Base-by-base conservation (phyloP, 2,888 invertebrate genomes). In the Drosophila limbata region DNA sequence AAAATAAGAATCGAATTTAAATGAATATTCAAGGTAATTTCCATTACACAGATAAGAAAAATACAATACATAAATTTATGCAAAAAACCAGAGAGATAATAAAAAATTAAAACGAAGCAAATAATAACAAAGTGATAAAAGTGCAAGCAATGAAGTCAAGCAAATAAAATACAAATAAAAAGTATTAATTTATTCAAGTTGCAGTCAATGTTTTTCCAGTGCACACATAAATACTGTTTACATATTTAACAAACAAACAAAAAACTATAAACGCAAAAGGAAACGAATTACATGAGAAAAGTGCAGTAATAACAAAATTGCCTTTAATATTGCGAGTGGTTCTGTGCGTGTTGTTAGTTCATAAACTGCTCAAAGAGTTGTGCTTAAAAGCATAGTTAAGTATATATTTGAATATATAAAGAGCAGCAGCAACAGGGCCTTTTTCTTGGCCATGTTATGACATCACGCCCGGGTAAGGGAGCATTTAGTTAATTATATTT, bases 381-480 rank as follows among this genome's bases (percentile, higher is more conserved):
- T 45, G 25, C 2, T 51, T 19, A 21, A 56, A 21, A 28, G 5
- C 37, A 50, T 17, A 57, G 56, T 35, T n/a, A 21, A 9, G 42
- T n/a, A 39, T 6, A 40, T 25, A 25, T n/a, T 48, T 48, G 40
- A 19, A 33, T 31, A 60, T 15, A 55, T 33, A 52, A 9, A 47
- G 11, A 44, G 17, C 25, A 45, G 15, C 21, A 31, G 42, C 48
- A 57, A 61, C 28, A 39, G 63, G 10, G 28, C 42, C 8, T 28
- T 48, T 33, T 19, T 53, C 35, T 60, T 74, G 76, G 55, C 59
- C 60, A 78, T 55, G 59, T 69, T 79, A 69, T 78, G 75, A 73
- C 50, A 78, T n/a, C n/a, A n/a, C n/a, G 40, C 13, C 19, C 19
- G 69, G 64, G 59, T 60, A 73, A 78, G 78, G 47, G 47, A 21